phyloP scores from a whole-genome alignment of 2,113 vertebrate species.

The Noturus placidus region DNA sequence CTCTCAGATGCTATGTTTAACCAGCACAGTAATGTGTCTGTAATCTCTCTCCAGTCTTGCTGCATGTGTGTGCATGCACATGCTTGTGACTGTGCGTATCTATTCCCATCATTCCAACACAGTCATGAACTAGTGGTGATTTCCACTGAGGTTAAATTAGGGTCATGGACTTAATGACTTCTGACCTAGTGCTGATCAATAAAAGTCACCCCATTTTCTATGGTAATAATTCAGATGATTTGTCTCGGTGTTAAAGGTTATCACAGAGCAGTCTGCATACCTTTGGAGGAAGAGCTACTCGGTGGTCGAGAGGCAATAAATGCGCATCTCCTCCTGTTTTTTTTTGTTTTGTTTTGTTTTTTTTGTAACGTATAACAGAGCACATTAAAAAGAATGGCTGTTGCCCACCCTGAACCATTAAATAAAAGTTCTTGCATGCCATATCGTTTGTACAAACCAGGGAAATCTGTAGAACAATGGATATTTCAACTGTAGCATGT shows the following conservation, averaged over 20 bases:
- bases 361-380: not conserved
- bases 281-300: not conserved
- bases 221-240: conserved; percentile 16
- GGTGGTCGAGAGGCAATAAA: conserved; percentile 18
- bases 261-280: conserved; percentile 8
- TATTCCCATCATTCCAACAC: not conserved
- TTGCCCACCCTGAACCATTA: not conserved
- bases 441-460: not conserved
- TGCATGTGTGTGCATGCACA: not conserved
- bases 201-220: not conserved
- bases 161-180: not conserved
- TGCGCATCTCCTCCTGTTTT: not conserved
- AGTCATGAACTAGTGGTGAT: conserved; percentile 7
- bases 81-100: not conserved
- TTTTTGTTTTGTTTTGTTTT: no score
- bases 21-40: conserved; percentile 2
- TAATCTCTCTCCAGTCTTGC: not conserved
- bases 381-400: not conserved
- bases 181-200: not conserved
- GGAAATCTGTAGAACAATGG: not conserved
- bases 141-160: not conserved
- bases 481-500: not conserved
- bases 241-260: conserved; percentile 8
- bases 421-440: not conserved
- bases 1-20: not conserved